Evolutionary conservation across 2,797 vertebrate species (phyloP).

Genomic region (Siniperca scherzeri): DNA sequence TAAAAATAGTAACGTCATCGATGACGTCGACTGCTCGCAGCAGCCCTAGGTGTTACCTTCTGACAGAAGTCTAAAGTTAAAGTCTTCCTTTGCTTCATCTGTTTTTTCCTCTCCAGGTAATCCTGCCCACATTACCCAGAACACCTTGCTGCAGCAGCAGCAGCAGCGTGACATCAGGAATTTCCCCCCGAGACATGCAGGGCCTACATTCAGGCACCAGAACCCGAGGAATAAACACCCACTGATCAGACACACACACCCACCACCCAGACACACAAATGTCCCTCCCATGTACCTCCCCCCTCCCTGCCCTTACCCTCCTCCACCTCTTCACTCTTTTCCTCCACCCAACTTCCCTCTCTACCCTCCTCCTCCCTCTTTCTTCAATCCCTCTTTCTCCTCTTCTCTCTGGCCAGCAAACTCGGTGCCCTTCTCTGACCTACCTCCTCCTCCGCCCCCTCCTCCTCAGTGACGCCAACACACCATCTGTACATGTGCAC

Average conservation of each 20-base stretch:
- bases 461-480: conserved; percentile 62
- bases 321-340: conserved; percentile 46
- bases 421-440: conserved; percentile 51
- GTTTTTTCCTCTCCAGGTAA: conserved; percentile 40
- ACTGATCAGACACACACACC: conserved; percentile 11
- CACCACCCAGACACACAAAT: conserved; percentile 12
- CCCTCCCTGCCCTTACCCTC: conserved; percentile 63
- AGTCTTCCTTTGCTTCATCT: not conserved
- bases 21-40: too few relatives aligned
- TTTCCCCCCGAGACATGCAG: conserved; percentile 40
- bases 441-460: conserved; percentile 56
- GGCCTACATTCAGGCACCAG: conserved; percentile 53
- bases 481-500: not conserved
- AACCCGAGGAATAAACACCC: conserved; percentile 32
- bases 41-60: too few relatives aligned
- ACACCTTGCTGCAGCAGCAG: conserved; percentile 29
- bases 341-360: conserved; percentile 62
- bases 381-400: conserved; percentile 66
- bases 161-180: conserved; percentile 5
- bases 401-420: conserved; percentile 57
- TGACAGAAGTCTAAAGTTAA: too few relatives aligned
- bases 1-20: too few relatives aligned
- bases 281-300: conserved; percentile 47
- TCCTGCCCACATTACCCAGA: conserved; percentile 22
- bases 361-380: conserved; percentile 63